Percentiles rank a stretch among this genome's conserved stretches.
Evolutionary conservation across 1,140 invertebrate species (phyloP).

Genomic region (Thalassaphorura encarpata): DNA sequence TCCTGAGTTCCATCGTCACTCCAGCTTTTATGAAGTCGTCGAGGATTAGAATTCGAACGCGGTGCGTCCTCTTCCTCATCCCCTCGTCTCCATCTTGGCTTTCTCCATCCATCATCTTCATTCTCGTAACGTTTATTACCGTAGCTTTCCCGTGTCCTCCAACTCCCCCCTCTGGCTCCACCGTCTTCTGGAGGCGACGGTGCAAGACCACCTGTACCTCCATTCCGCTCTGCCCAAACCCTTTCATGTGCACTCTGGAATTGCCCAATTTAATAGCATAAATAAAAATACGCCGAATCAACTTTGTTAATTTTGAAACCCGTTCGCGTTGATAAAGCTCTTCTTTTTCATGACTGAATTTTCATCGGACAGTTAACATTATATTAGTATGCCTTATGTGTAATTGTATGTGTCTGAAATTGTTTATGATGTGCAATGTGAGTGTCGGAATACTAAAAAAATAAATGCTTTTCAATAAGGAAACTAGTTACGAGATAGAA

Average conservation of each 20-base stretch:
- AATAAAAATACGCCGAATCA: too few relatives aligned
- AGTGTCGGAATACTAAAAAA: too few relatives aligned
- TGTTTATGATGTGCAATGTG: too few relatives aligned
- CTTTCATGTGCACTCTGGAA: constrained; percentile 30
- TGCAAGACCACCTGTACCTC: constrained; percentile 33
- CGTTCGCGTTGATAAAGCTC: too few relatives aligned
- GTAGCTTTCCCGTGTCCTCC: constrained; percentile 28
- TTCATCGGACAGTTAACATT: too few relatives aligned
- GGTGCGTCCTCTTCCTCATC: constrained; percentile 45
- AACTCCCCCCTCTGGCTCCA: constrained; percentile 29
- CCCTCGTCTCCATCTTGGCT: constrained; percentile 46
- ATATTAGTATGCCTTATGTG: too few relatives aligned
- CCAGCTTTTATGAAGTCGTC: constrained; percentile 48
- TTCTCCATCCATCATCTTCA: constrained; percentile 34
- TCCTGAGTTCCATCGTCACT: constrained; percentile 51
- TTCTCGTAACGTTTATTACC: constrained; percentile 32
- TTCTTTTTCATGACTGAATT: too few relatives aligned
- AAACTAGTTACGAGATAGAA: too few relatives aligned
- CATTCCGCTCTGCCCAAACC: constrained; percentile 50
- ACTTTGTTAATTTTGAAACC: too few relatives aligned
- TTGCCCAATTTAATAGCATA: background rate
- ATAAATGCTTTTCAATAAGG: too few relatives aligned
- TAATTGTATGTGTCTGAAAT: too few relatives aligned
- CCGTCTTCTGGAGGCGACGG: constrained; percentile 33
- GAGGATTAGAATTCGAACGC: constrained; percentile 54